These are phyloP conservation scores for Eumeta japonica DNA, from an alignment of 1,140 invertebrate genomes.

Conservation along the genomic window DNA sequence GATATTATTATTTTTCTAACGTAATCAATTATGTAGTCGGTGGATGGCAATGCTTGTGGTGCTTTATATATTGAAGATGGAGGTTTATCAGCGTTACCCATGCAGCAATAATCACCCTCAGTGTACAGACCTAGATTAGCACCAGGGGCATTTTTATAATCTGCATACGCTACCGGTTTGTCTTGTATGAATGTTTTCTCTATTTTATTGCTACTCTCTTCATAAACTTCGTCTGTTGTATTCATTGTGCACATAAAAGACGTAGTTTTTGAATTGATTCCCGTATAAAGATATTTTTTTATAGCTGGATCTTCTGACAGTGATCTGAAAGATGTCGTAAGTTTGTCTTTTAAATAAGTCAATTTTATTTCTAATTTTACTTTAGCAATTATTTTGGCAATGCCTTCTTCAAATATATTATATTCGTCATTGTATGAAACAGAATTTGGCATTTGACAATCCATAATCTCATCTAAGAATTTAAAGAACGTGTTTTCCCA, in stretches of 20 bases:
- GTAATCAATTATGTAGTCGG: constrained; percentile 44
- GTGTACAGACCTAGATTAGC: constrained; percentile 38
- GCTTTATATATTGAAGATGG: constrained; percentile 34
- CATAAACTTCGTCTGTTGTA: constrained; percentile 36
- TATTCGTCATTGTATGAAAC: constrained; percentile 37
- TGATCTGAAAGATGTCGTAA: constrained; percentile 38
- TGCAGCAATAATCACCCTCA: constrained; percentile 42
- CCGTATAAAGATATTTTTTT: constrained; percentile 44
- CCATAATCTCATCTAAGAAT: constrained; percentile 32
- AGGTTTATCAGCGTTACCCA: constrained; percentile 39
- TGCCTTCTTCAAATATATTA: constrained; percentile 45
- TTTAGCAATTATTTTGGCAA: constrained; percentile 40
- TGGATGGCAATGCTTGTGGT: constrained; percentile 34
- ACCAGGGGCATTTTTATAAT: constrained; percentile 44
- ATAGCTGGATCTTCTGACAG: constrained; percentile 43
- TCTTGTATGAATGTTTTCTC: constrained; percentile 39
- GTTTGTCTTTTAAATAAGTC: constrained; percentile 34
- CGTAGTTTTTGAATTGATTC: constrained; percentile 47
- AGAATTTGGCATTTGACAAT: constrained; percentile 24
- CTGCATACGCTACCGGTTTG: constrained; percentile 33
- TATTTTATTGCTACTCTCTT: constrained; percentile 40
- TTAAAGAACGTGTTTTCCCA: constrained; percentile 37
- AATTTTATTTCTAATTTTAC: constrained; percentile 41
- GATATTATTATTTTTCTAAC: constrained; percentile 43
- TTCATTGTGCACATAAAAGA: constrained; percentile 47